Conservation (phyloP, 1,140 invertebrate species). For the Megathymus violae region DNA sequence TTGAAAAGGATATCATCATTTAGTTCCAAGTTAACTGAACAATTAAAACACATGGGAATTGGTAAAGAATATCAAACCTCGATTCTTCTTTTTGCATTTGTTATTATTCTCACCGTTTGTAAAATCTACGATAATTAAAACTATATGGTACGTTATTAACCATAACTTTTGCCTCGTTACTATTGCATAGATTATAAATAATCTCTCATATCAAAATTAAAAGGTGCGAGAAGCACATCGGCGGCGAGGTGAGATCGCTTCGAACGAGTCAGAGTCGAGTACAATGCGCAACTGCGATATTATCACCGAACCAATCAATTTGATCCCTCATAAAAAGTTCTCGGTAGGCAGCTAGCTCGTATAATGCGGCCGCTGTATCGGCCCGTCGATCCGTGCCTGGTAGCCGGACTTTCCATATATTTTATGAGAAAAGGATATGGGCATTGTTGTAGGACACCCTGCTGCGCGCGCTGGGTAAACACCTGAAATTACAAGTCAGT, state of each 20-base stretch:
- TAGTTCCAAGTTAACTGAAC: too few relatives aligned
- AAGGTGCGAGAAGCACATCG: conserved; percentile 66
- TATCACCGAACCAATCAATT: conserved; percentile 82
- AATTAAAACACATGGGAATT: too few relatives aligned
- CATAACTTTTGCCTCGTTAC: neutral
- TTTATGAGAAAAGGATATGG: conserved; percentile 83
- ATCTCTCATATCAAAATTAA: conserved; percentile 25
- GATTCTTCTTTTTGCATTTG: too few relatives aligned
- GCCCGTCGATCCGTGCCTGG: conserved; percentile 69
- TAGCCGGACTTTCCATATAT: conserved; percentile 79
- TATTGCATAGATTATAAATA: neutral
- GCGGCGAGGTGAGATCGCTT: conserved; percentile 23
- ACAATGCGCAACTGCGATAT: conserved; percentile 72
- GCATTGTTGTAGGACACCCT: conserved; percentile 74
- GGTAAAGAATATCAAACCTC: too few relatives aligned
- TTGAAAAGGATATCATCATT: too few relatives aligned
- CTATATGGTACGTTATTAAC: too few relatives aligned
- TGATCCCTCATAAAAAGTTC: conserved; percentile 81
- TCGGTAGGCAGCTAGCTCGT: conserved; percentile 68
- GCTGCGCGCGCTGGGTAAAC: conserved; percentile 74
- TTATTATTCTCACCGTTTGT: too few relatives aligned
- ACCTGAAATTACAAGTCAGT: conserved; percentile 80
- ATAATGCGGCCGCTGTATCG: conserved; percentile 70
- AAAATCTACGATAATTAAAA: too few relatives aligned
- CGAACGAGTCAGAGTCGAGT: conserved; percentile 34